A percentile compares a stretch with the other conserved stretches of the same genome.
These are phyloP conservation scores for Telenomus remus DNA, from an alignment of 1,140 invertebrate genomes.

Conservation along the genomic window DNA sequence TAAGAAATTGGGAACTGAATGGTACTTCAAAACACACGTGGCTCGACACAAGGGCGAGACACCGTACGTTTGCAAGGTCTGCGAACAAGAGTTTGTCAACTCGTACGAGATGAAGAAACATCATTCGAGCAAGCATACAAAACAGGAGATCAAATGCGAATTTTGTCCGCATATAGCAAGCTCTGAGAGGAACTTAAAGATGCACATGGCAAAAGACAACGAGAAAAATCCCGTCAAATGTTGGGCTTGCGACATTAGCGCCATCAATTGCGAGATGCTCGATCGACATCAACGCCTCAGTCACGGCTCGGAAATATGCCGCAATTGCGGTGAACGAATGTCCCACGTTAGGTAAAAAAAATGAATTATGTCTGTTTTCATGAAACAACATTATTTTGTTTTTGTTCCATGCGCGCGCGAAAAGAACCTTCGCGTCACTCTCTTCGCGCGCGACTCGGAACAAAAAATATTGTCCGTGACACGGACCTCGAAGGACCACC, in stretches of 20 bases:
- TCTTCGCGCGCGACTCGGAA: too few species aligned
- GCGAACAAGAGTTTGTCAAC: conserved; percentile 63
- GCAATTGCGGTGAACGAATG: conserved; percentile 50
- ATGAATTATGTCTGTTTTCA: too few species aligned
- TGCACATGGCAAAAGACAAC: conserved; percentile 30
- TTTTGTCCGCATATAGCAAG: conserved; percentile 49
- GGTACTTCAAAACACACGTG: conserved; percentile 71
- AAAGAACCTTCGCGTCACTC: too few species aligned
- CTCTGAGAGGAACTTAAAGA: conserved; percentile 33
- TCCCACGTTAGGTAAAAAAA: conserved; percentile 33
- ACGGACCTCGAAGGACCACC: too few species aligned
- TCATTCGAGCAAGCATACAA: conserved; percentile 58
- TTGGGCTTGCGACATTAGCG: conserved; percentile 44
- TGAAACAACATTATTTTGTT: neutral
- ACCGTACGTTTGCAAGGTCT: conserved; percentile 63
- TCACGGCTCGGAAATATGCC: conserved; percentile 56
- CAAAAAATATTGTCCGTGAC: too few species aligned
- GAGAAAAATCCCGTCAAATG: conserved; percentile 30
- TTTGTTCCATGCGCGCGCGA: too few species aligned
- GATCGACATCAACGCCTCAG: conserved; percentile 51
- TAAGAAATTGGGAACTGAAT: conserved; percentile 68
- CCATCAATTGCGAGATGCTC: conserved; percentile 28
- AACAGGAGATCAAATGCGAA: conserved; percentile 49
- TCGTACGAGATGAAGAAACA: conserved; percentile 67
- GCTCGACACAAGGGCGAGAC: conserved; percentile 66